Conservation (phyloP, 1,140 invertebrate species). For the Dreissena polymorpha region DNA sequence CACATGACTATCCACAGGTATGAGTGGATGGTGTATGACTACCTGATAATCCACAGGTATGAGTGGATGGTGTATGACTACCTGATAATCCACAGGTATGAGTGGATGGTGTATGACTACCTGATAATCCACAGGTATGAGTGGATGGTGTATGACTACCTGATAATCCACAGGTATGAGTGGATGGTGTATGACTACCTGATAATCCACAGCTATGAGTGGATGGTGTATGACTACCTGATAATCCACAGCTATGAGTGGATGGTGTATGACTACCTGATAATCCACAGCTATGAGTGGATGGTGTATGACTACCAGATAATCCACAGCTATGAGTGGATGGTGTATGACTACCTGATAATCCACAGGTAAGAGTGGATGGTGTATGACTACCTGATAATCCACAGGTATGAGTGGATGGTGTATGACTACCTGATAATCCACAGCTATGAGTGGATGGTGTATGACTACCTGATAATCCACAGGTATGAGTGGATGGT, state of each 20-base stretch:
- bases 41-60: slow-evolving; percentile 97
- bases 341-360: slow-evolving; percentile 95
- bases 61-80: slow-evolving; percentile 96
- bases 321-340: slow-evolving; percentile 99
- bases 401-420: slow-evolving; percentile 99
- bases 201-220: slow-evolving; percentile 98
- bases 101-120: slow-evolving; percentile 96
- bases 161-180: slow-evolving; percentile 98
- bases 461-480: slow-evolving; percentile 95
- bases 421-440: slow-evolving; percentile 93
- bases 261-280: slow-evolving; percentile 92
- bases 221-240: slow-evolving; percentile 94
- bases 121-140: slow-evolving; percentile 98
- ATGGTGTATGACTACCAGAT: slow-evolving; percentile 92
- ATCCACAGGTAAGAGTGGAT: slow-evolving; percentile 99
- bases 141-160: slow-evolving; percentile 94
- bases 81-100: slow-evolving; percentile 97
- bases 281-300: slow-evolving; percentile 99
- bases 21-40: slow-evolving; percentile 98
- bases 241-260: slow-evolving; percentile 99
- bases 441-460: slow-evolving; percentile 99
- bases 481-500: slow-evolving; percentile 99
- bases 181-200: slow-evolving; percentile 94
- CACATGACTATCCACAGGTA: slow-evolving; percentile 90
- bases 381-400: slow-evolving; percentile 92